Evolutionary conservation across 2,888 invertebrate species (phyloP), one percentile per base, ranked within the genome.

Genomic region (Pocota personata): DNA sequence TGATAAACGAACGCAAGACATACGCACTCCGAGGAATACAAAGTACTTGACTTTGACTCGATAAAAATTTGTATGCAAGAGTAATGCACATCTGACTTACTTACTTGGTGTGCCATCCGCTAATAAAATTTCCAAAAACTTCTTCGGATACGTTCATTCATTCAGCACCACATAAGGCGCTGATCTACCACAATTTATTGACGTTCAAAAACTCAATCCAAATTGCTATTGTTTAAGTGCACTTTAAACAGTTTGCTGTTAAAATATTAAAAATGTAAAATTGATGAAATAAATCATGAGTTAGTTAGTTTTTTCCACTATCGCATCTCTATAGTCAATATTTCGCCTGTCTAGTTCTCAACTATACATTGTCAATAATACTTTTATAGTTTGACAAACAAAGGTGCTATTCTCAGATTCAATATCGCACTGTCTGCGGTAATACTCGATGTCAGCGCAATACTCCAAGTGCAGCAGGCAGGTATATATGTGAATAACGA

Each of bases 41-140:
- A 72, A 72, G 43, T 60, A 8, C 24, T 37, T 35, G 21, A 35
- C 16, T 57, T 37, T 35, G 21, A 35, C 16, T 57, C 48, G n/a
- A 52, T 1, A 12, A n/a, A 48, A 43, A 52, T 73, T 64, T 30
- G 52, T 64, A 73, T 73, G 50, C 73, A 64, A 14, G 32, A 48
- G 37, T 16, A 62, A 58, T 73, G 73, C 60, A 60, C 60, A 30
- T 21, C 14, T 43, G 62, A 43, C 55, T 55, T 35, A 60, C 72
- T 37, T 58, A 72, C 58, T 60, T 72, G 72, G 72, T 27, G 48
- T 35, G 60, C n/a, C 43, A 75, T 64, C 43, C 55, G 64, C 8
- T 7, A 14, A 43, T 75, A 19, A 75, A 64, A 52, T 27, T 43
- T 32, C 50, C 14, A 46, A 62, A 62, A 73, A 57, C 19, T 19